A percentile compares a stretch with the other conserved stretches of the same genome.
Evolutionary conservation across 2,888 invertebrate genomes (phyloP).

Genomic region (Ceramica pisi): DNA sequence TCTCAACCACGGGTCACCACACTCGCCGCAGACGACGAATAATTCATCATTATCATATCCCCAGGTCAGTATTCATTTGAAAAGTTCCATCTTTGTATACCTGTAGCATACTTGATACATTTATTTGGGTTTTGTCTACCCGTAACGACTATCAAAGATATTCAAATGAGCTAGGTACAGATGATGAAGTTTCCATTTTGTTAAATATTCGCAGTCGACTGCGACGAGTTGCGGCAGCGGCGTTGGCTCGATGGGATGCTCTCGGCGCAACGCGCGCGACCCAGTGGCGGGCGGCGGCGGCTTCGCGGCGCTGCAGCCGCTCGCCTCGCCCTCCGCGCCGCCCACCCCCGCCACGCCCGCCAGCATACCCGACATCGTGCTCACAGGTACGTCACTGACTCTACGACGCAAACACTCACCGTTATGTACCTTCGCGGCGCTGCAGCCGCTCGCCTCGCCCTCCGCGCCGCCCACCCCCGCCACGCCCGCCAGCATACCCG

Average conservation of each 20-base stretch:
- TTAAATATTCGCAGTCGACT: conserved; percentile 57
- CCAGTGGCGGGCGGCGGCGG: conserved; percentile 90
- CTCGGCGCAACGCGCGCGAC: conserved; percentile 76
- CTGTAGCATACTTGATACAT: neutral
- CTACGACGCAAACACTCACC: too few species aligned
- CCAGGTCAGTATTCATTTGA: conserved; percentile 74
- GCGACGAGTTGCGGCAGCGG: conserved; percentile 65
- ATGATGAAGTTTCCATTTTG: neutral
- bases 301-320: conserved; percentile 90
- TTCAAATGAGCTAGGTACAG: too few species aligned
- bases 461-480: conserved; percentile 86
- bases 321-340: conserved; percentile 79
- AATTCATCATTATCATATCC: conserved; percentile 85
- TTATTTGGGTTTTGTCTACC: neutral
- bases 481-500: conserved; percentile 95
- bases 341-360: conserved; percentile 93
- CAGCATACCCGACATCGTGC: conserved; percentile 95
- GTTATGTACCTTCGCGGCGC: conserved; percentile 91
- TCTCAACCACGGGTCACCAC: conserved; percentile 87
- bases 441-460: conserved; percentile 85
- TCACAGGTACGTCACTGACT: conserved; percentile 95
- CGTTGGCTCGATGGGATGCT: conserved; percentile 67
- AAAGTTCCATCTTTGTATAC: too few species aligned
- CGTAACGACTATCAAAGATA: neutral
- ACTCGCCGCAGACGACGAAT: conserved; percentile 85